Base-by-base conservation (phyloP, 2,113 vertebrate species). In the Halichoeres trimaculatus region DNA sequence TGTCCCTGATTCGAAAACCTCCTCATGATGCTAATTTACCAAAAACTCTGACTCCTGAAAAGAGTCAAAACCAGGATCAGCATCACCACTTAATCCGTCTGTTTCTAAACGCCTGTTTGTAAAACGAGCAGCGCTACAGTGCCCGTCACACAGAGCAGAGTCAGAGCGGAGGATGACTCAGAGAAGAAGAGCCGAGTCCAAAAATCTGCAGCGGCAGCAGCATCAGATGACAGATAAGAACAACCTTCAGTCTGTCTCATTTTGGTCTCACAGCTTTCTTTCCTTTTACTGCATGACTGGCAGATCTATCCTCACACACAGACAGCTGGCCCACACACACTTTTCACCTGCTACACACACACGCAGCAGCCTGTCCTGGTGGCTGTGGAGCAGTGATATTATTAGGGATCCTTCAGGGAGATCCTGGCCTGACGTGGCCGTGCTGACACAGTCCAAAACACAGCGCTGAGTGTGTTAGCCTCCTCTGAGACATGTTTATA, bases 161-260 rank as follows among this genome's bases (percentile, higher is more conserved):
- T n/a, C n/a, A n/a, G n/a, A n/a, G n/a, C n/a, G n/a, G n/a, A 57
- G 66, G 57, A 8, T 57, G 66, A 67, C 5, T 48, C 34, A 16
- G 70, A 5, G 45, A 48, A 16, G 43, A 62, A 2, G 64, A 22
- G 63, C 36, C 34, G 71, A 60, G 67, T 67, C 20, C 59, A 35
- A 34, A 74, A 26, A 30, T 23, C 70, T 19, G 41, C 52, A 17
- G 55, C 69, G 30, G 30, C 68, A 30, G 26, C 67, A 43, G 17
- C 81, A 59, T 45, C 34, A 70, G 60, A 72, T 66, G 62, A 70
- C 80, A 74, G 84, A 85, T 58, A 76, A 76, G 75, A 38, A 78
- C 71, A 66, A 62, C 84, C 84, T 80, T 74, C 78, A 71, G 63
- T 57, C 59, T 5, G 59, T 50, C 59, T 70, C 59, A 35, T 74